These are phyloP conservation scores for Pteria penguin DNA, from an alignment of 2,888 invertebrate species.

Conservation along the genomic window DNA sequence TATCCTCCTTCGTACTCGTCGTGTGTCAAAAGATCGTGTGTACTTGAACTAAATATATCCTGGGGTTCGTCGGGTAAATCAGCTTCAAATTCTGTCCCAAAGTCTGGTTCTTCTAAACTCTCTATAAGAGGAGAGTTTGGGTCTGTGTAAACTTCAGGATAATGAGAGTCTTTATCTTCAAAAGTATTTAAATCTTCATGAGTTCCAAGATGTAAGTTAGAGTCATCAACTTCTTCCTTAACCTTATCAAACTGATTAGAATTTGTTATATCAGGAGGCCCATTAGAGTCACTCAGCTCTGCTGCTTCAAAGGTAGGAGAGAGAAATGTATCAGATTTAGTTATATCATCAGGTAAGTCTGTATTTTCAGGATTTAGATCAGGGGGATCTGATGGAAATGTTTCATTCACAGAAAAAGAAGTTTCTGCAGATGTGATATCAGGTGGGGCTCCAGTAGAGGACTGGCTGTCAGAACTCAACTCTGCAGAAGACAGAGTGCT, in stretches of 20 bases:
- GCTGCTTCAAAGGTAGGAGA: slow-evolving; percentile 30
- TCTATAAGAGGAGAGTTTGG: slow-evolving; percentile 8
- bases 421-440: slow-evolving; percentile 40
- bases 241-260: slow-evolving; percentile 30
- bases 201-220: not conserved
- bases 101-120: slow-evolving; percentile 18
- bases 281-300: slow-evolving; percentile 36
- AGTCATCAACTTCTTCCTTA: slow-evolving; percentile 8
- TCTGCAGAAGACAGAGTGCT: slow-evolving; percentile 22
- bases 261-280: slow-evolving; percentile 39
- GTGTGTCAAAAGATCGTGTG: slow-evolving; percentile 22
- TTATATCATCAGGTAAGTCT: slow-evolving; percentile 23
- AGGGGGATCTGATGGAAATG: slow-evolving; percentile 38
- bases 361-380: slow-evolving; percentile 43
- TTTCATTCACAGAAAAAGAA: slow-evolving; percentile 23
- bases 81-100: slow-evolving; percentile 8
- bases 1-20: slow-evolving; percentile 22
- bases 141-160: slow-evolving; percentile 19
- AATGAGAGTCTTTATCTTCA: slow-evolving; percentile 20
- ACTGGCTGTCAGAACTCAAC: slow-evolving; percentile 42
- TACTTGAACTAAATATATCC: slow-evolving; percentile 15
- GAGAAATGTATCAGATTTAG: slow-evolving; percentile 10
- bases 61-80: slow-evolving; percentile 23
- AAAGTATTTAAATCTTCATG: not conserved
- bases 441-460: slow-evolving; percentile 37